Percentiles rank a stretch among this genome's conserved stretches.
Evolutionary conservation across 2,797 vertebrate genomes (phyloP).

Genomic region (Steatocranus sp.): DNA sequence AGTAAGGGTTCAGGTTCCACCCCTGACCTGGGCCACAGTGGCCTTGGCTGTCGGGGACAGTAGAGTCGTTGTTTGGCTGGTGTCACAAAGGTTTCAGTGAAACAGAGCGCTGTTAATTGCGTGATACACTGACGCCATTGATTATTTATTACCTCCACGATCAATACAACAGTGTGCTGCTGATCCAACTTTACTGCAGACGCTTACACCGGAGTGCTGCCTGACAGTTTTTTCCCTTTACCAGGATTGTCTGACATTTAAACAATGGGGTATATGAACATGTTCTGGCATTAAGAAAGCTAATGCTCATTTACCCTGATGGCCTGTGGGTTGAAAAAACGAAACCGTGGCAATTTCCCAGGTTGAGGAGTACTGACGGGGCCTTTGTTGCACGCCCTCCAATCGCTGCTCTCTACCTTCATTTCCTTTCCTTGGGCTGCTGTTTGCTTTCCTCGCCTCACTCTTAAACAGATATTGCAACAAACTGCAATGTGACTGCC

Average conservation of each 20-base stretch:
- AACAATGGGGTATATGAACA: background rate
- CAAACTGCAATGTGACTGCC: background rate
- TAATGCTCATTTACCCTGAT: background rate
- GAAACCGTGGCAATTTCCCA: background rate
- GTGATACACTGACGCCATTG: background rate
- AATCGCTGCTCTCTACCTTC: background rate
- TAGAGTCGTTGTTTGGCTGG: constrained; percentile 46
- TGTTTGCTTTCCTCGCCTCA: background rate
- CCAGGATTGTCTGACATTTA: constrained; percentile 11
- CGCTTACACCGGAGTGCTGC: background rate
- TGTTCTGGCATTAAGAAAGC: background rate
- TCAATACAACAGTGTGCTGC: background rate
- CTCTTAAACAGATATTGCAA: background rate
- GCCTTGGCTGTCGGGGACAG: constrained; percentile 37
- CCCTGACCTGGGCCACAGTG: constrained; percentile 37
- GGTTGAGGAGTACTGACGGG: background rate
- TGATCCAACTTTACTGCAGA: background rate
- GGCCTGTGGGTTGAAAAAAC: background rate
- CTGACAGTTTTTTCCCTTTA: background rate
- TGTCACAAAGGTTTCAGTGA: constrained; percentile 21
- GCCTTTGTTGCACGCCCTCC: background rate
- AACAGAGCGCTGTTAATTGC: background rate
- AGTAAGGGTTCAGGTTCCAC: constrained; percentile 46
- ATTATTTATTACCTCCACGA: background rate
- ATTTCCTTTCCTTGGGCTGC: constrained; percentile 5